Base-by-base conservation (phyloP, 2,797 vertebrate species). In the Enteromius treurensis region DNA sequence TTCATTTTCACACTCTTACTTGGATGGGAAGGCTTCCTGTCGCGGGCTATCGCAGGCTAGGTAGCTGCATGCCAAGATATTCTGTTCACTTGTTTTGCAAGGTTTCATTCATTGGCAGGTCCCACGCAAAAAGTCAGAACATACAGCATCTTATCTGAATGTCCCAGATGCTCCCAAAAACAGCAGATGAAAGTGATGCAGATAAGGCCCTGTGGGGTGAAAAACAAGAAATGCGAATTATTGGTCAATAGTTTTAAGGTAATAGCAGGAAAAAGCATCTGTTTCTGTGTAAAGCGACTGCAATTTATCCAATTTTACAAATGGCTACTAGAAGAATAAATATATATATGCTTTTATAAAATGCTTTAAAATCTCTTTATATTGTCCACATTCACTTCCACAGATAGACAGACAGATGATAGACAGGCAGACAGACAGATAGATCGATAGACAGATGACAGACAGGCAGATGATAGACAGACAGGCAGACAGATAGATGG, bases 1-100 rank as follows among this genome's bases (percentile, higher is more conserved):
- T 70, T 80, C 42, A 73, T 81, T 73, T 81, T 81, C 68, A 81
- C 79, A 81, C 79, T 71, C 26, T 80, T 58, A 32, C 37, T 60
- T 62, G 40, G 79, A 80, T 15, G 34, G 45, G 11, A 34, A 75
- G 11, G 51, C 51, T 55, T 75, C 51, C 78, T 80, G 40, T 71
- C 40, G 26, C 42, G 11, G 69, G 29, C 55, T 73, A 73, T 49
- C 69, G 34, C 79, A 81, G 17, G 58, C 19, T 49, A 58, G 19
- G 26, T 15, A 26, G 58, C 40, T 29, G 26, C 29, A 11, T 82
- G 80, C 71, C 80, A 82, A 67, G 23, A 75, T 49, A 67, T 70
- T 70, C 23, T 75, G 70, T 75, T 75, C 47, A 81, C 69, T 81
- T 73, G 69, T 62, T 71, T 60, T 14, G 2, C 26, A n/a, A 71